These are phyloP conservation scores for Salvelinus fontinalis DNA, from an alignment of 2,113 vertebrate species.

Conservation along the genomic window DNA sequence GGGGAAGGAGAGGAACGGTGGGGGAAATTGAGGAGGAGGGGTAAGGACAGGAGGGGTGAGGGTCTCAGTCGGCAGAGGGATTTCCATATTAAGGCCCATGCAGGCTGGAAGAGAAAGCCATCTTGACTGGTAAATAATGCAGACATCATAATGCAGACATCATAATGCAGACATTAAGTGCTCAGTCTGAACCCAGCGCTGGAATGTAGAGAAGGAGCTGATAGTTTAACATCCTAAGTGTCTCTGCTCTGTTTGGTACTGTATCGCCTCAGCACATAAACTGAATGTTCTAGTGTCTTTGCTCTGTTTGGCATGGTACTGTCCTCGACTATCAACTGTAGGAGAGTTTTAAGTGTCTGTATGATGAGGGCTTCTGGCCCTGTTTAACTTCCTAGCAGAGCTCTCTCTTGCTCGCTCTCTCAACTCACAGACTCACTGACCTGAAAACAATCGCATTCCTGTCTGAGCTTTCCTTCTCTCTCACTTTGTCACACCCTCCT, in stretches of 20 bases:
- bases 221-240: conserved; percentile 22
- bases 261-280: background rate
- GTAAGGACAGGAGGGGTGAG: background rate
- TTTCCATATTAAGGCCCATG: conserved; percentile 46
- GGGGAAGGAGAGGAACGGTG: background rate
- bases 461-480: conserved; percentile 54
- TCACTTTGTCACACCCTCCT: conserved; percentile 22
- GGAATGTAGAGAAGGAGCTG: conserved; percentile 27
- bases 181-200: conserved; percentile 24
- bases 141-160: conserved; percentile 35
- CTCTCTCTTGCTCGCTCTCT: conserved; percentile 28
- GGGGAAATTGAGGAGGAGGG: background rate
- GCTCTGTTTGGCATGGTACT: background rate
- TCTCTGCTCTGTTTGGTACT: background rate
- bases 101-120: conserved; percentile 45
- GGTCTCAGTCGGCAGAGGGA: conserved; percentile 26
- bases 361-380: background rate
- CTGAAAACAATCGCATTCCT: conserved; percentile 75
- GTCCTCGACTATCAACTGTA: too few species aligned
- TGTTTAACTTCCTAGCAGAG: conserved; percentile 18
- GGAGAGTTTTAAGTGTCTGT: too few species aligned
- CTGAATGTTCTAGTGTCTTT: background rate
- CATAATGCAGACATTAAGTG: conserved; percentile 33
- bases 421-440: conserved; percentile 67
- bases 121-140: conserved; percentile 35